Base-by-base conservation (phyloP, 2,113 vertebrate species). In the Thryonomys swinderianus region DNA sequence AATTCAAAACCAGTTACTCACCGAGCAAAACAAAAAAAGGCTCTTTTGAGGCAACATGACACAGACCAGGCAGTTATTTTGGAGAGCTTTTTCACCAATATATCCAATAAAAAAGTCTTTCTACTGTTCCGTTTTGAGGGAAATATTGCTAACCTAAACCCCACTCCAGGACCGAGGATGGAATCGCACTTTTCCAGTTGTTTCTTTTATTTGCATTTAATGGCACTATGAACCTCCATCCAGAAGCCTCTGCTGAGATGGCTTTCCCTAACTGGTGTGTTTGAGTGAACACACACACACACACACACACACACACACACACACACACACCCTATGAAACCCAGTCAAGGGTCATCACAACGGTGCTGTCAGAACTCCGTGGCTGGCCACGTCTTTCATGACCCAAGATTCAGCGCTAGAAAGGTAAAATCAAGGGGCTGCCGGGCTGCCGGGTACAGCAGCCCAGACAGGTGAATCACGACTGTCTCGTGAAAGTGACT, bases 121-220 rank as follows among this genome's bases (percentile, higher is more conserved):
- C 37, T 2, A 5, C 76, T 51, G 62, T 81, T 0, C 14, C 40
- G 1, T 40, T 90, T 74, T 71, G 88, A 3, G 3, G 55, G 82
- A 71, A 42, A 87, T 84, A 61, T 88, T 93, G 80, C 23, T 27
- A 9, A 57, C 51, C 30, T 73, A 84, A 95, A 37, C 27, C 61
- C 27, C 74, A 93, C 40, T 7, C 45, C 23, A 2, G 3, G 87
- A 34, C 2, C n/a, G 69, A 79, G 69, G 37, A 42, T 81, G 51
- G 97, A 87, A 86, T 42, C 61, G 20, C 34, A 74, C 3, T 76
- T 71, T 93, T 25, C 79, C 0, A 34, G 40, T n/a, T 78, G n/a
- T 67, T 96, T 94, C 40, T 94, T 66, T 9, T 95, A 13, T 66
- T 61, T 16, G 51, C 59, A 1, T 95, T 92, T 93, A 81, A 73